A percentile compares a stretch with the other conserved stretches of the same genome.
phyloP scores from a whole-genome alignment of 1,140 invertebrate genomes.

The Pristionchus pacificus region DNA sequence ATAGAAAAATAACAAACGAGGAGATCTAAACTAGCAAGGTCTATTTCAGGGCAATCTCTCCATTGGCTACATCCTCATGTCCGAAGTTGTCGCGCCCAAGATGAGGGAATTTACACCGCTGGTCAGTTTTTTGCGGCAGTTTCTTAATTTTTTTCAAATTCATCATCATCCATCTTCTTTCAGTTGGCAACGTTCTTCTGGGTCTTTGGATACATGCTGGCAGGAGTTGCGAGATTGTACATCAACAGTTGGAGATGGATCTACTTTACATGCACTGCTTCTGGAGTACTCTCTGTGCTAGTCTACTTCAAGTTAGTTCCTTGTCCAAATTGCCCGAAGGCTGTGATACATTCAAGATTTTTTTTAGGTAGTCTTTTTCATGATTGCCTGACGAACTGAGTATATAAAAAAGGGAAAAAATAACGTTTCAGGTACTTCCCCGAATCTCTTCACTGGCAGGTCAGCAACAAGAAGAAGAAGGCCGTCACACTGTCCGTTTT shows the following conservation, averaged over 20 bases:
- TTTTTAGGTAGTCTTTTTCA: no score
- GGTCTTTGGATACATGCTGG: constrained; percentile 34
- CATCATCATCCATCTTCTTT: background rate
- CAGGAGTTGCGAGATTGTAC: constrained; percentile 23
- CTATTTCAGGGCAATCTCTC: background rate
- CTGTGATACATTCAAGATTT: no score
- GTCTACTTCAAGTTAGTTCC: constrained; percentile 32
- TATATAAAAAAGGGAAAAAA: no score
- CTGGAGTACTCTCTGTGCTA: constrained; percentile 27
- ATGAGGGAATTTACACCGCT: background rate
- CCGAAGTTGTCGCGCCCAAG: background rate
- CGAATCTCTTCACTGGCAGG: background rate
- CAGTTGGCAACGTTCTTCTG: constrained; percentile 18
- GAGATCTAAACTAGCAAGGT: background rate
- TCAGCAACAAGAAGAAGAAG: background rate
- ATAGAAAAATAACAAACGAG: no score
- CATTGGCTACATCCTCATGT: background rate
- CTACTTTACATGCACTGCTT: constrained; percentile 29
- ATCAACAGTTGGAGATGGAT: constrained; percentile 32
- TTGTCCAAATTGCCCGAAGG: background rate
- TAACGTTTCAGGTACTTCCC: background rate
- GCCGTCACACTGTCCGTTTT: no score
- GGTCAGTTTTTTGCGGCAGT: background rate
- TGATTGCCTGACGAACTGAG: no score
- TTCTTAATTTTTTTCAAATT: background rate